Conservation (phyloP, 2,113 vertebrate genomes). For the Cynocephalus volans region DNA sequence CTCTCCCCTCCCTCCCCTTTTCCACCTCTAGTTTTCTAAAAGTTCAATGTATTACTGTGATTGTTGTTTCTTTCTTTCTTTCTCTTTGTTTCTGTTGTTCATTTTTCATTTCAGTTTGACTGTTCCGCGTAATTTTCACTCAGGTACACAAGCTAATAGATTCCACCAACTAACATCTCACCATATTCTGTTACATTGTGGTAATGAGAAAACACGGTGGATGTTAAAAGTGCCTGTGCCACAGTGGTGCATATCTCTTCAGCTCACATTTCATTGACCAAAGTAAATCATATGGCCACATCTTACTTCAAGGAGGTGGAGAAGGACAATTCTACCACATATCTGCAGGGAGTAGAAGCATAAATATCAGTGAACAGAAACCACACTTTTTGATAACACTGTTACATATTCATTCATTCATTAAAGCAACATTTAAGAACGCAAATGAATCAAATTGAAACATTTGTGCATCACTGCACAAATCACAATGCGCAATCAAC, state of each 20-base stretch:
- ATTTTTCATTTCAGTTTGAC: background rate
- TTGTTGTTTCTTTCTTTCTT: no score
- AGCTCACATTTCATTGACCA: background rate
- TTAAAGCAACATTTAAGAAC: background rate
- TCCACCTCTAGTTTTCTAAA: no score
- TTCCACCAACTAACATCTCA: no score
- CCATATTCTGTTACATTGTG: background rate
- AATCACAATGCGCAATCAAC: no score
- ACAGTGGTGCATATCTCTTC: background rate
- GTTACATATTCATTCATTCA: background rate
- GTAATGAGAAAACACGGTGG: background rate
- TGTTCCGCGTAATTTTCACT: background rate
- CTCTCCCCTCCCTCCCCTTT: no score
- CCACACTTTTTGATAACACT: background rate
- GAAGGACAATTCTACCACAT: background rate
- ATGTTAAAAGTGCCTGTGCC: background rate
- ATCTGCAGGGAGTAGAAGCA: background rate
- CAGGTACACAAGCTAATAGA: background rate
- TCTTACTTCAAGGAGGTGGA: background rate
- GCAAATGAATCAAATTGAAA: background rate
- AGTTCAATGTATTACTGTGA: no score
- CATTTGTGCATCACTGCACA: background rate
- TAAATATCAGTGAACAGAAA: background rate
- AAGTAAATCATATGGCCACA: background rate
- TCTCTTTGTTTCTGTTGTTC: no score